Evolutionary conservation across 2,888 invertebrate genomes (phyloP).

Genomic region (Mimas tiliae): DNA sequence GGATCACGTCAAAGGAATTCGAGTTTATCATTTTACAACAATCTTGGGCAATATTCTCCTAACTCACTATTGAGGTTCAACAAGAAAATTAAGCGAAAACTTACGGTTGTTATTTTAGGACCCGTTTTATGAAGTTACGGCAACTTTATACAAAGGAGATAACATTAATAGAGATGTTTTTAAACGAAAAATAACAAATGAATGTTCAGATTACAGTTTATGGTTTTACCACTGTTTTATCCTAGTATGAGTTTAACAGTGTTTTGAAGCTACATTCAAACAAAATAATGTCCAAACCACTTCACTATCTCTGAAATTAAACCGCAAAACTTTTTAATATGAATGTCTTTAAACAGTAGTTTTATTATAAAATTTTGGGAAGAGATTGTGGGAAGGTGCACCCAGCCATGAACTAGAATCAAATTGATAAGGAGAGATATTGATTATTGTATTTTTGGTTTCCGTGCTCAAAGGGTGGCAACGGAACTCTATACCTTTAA

Average conservation of each 20-base stretch:
- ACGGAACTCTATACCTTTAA: no score
- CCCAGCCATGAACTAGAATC: no score
- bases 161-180: slow-evolving; percentile 22
- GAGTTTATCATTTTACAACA: slow-evolving; percentile 28
- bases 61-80: slow-evolving; percentile 1
- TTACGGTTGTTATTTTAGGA: slow-evolving; percentile 30
- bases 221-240: neutral
- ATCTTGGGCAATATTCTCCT: slow-evolving; percentile 16
- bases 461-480: no score
- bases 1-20: slow-evolving; percentile 28
- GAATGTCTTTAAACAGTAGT: neutral
- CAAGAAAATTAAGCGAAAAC: slow-evolving; percentile 25
- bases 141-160: slow-evolving; percentile 25
- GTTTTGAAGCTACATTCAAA: neutral
- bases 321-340: neutral
- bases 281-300: neutral
- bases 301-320: neutral
- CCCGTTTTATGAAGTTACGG: slow-evolving; percentile 27
- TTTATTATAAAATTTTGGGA: neutral
- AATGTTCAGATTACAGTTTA: slow-evolving; percentile 17
- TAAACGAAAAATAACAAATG: slow-evolving; percentile 4
- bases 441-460: no score
- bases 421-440: no score
- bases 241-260: neutral
- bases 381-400: no score